These are phyloP conservation scores for Latheticus oryzae DNA, from an alignment of 2,888 invertebrate genomes.

Conservation along the genomic window DNA sequence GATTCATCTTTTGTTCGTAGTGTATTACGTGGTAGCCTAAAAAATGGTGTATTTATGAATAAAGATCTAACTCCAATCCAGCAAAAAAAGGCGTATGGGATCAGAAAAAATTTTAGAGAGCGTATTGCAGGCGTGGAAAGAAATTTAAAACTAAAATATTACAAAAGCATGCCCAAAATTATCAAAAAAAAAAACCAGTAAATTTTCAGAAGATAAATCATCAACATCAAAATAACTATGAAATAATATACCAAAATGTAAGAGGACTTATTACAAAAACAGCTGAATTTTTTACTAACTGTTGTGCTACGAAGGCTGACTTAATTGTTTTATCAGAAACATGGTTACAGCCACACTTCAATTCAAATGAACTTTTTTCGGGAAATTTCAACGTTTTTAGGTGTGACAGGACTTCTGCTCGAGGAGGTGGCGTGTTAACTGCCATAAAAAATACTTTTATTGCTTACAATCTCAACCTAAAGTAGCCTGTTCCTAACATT, in stretches of 20 bases:
- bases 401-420: background rate
- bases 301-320: constrained; percentile 1
- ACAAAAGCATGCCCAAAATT: constrained; percentile 1
- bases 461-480: background rate
- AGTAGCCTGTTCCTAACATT: constrained; percentile 3
- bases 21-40: too few species aligned
- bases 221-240: background rate
- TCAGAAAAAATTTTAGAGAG: too few species aligned
- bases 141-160: background rate
- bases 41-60: too few species aligned
- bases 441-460: constrained; percentile 6
- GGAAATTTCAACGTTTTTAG: background rate
- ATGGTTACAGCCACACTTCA: constrained; percentile 2
- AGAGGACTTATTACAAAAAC: constrained; percentile 12
- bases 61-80: too few species aligned
- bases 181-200: constrained; percentile 4
- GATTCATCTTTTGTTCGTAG: too few species aligned
- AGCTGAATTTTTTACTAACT: constrained; percentile 4
- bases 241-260: constrained; percentile 23
- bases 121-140: background rate
- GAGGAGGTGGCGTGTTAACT: constrained; percentile 7
- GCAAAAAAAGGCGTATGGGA: too few species aligned
- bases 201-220: constrained; percentile 5
- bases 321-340: constrained; percentile 13
- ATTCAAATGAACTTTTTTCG: constrained; percentile 10